Evolutionary conservation across 2,113 vertebrate genomes (phyloP).

Genomic region (Eupsittula cactorum): DNA sequence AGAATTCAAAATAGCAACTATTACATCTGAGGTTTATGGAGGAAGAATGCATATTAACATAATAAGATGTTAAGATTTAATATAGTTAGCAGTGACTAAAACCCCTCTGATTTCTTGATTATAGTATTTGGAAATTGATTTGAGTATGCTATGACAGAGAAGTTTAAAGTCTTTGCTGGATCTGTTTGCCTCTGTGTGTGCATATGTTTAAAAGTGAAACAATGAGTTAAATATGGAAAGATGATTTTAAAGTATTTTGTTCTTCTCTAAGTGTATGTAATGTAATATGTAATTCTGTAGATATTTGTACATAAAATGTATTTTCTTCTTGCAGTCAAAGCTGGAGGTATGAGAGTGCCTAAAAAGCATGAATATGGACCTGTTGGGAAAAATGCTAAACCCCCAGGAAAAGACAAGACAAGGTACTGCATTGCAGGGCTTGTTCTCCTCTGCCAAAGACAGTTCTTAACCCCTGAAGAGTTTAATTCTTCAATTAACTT

Average conservation of each 20-base stretch:
- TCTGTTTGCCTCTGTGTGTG: neutral
- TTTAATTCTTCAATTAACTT: neutral
- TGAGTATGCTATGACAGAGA: neutral
- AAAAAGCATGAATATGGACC: slow-evolving; percentile 84
- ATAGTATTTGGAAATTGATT: neutral
- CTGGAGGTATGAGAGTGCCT: slow-evolving; percentile 86
- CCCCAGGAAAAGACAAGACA: slow-evolving; percentile 75
- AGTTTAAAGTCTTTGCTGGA: neutral
- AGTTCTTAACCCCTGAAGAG: neutral
- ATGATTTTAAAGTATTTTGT: neutral
- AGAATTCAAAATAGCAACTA: neutral
- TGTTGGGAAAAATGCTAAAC: slow-evolving; percentile 79
- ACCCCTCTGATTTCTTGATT: neutral
- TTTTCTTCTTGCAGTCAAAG: slow-evolving; percentile 81
- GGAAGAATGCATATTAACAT: neutral
- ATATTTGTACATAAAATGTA: neutral
- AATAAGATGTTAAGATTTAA: neutral
- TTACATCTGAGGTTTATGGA: neutral
- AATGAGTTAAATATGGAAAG: neutral
- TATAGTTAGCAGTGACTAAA: neutral
- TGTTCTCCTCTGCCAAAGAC: neutral
- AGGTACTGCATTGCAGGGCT: slow-evolving; percentile 72
- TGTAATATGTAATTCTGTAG: neutral
- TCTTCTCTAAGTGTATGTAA: neutral
- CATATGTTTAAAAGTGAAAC: neutral